Conservation (phyloP, 2,113 vertebrate species). For the Daphoenositta chrysoptera region DNA sequence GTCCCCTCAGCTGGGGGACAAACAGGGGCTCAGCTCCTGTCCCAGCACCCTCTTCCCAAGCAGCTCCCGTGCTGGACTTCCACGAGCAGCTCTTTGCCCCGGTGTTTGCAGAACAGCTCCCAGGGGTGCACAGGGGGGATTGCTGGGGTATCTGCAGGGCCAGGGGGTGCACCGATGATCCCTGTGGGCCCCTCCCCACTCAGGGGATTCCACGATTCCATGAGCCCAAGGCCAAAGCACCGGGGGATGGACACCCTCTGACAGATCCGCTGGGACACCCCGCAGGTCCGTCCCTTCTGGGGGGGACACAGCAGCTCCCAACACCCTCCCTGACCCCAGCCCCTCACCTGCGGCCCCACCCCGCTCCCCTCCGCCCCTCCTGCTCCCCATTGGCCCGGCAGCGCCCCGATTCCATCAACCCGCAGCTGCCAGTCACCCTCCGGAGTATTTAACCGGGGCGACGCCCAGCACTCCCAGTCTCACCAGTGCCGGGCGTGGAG, state of each 20-base stretch:
- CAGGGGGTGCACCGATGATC: neutral
- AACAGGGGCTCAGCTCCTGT: neutral
- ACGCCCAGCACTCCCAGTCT: accelerated
- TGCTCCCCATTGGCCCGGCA: neutral
- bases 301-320: neutral
- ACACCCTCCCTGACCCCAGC: accelerated
- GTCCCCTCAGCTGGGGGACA: neutral
- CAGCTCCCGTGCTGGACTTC: neutral
- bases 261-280: accelerated
- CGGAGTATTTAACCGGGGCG: neutral
- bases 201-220: accelerated
- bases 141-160: neutral
- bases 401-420: neutral
- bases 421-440: neutral
- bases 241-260: accelerated
- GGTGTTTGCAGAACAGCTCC: neutral
- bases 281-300: accelerated
- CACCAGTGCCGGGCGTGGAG: accelerated
- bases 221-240: neutral
- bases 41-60: neutral
- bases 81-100: accelerated
- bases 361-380: neutral
- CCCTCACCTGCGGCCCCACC: neutral
- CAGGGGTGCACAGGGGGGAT: neutral
- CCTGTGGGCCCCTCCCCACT: neutral